Percentiles rank a stretch among this genome's conserved stretches.
Conservation (phyloP, 1,140 invertebrate genomes). For the Atopsyche davidsoni region DNA sequence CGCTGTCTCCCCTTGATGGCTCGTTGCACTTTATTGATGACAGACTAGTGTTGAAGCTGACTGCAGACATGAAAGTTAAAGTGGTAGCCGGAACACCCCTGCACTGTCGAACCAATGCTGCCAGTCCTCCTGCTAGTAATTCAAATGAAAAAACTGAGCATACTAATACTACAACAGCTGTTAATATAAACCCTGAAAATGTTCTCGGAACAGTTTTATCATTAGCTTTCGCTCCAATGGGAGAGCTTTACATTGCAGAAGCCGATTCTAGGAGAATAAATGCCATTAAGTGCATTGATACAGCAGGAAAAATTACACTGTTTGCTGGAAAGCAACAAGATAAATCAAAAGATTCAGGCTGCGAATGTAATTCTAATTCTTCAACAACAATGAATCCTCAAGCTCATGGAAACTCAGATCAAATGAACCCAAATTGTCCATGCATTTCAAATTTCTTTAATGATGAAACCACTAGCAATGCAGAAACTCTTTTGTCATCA, state of each 20-base stretch:
- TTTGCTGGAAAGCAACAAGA: conserved; percentile 72
- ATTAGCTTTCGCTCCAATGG: conserved; percentile 86
- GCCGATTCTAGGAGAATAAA: conserved; percentile 86
- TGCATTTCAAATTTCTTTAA: conserved; percentile 49
- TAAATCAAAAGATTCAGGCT: conserved; percentile 47
- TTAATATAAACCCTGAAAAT: conserved; percentile 45
- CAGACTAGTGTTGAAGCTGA: conserved; percentile 84
- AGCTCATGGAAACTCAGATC: conserved; percentile 35
- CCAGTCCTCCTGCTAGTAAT: conserved; percentile 15
- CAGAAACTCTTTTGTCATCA: conserved; percentile 79
- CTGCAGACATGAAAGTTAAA: conserved; percentile 82
- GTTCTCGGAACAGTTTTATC: conserved; percentile 71
- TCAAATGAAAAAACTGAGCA: conserved; percentile 20
- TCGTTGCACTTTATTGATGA: conserved; percentile 94
- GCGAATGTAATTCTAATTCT: conserved; percentile 53
- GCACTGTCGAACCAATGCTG: conserved; percentile 62
- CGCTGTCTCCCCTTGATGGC: conserved; percentile 88
- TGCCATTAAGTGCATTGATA: conserved; percentile 76
- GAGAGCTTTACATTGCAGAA: conserved; percentile 90
- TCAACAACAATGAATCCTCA: conserved; percentile 49
- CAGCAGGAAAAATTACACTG: conserved; percentile 75
- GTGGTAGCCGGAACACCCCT: conserved; percentile 86
- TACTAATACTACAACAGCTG: conserved; percentile 22
- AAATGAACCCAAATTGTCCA: conserved; percentile 48
- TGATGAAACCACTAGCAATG: conserved; percentile 65